Base-by-base conservation (phyloP, 2,888 invertebrate species). In the Cataglyphis livida region DNA sequence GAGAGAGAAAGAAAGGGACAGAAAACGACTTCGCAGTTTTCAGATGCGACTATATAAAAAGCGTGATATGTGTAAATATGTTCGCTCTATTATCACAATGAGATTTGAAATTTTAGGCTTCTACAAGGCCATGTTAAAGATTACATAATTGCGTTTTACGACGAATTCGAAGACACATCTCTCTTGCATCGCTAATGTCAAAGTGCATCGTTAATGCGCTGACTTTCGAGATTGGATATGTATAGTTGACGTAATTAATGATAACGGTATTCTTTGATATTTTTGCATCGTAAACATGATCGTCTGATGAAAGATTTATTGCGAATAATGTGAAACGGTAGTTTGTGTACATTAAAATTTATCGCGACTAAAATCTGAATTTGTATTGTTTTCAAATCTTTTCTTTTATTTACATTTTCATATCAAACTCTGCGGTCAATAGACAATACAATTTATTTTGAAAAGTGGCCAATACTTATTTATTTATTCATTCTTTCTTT, bases 131-230 rank as follows among this genome's bases (percentile, higher is more conserved):
- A n/a, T 32, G 10, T 5, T 51, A 21, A 51, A 32, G 3, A 32
- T 51, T 51, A 66, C 7, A 18, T 68, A 51, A 51, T 18, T 51
- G 10, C 6, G 21, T 21, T 57, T 57, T 59, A 59, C 6, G 41
- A 65, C 15, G 65, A 38, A 6, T 15, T 41, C 18, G 25, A 38
- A 41, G n/a, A n/a, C 62, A 28, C 48, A 32, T 12, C 38, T 3
- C 21, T 25, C 38, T 28, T 48, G 4, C 44, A 38, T 41, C 10
- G 38, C 10, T 59, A 73, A 73, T 73, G 44, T 74, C 62, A 62
- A 62, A 74, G 74, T 74, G 62, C 62, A 62, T 62, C 74, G 61
- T 35, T 61, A 48, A 74, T 74, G 28, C 7, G 21, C 15, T 74
- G 44, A 41, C 10, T 61, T 74, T 32, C 62, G 32, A 44, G 62